A percentile compares a stretch with the other conserved stretches of the same genome.
Conservation (phyloP, 2,888 invertebrate genomes). For the Ecdyonurus torrentis region DNA sequence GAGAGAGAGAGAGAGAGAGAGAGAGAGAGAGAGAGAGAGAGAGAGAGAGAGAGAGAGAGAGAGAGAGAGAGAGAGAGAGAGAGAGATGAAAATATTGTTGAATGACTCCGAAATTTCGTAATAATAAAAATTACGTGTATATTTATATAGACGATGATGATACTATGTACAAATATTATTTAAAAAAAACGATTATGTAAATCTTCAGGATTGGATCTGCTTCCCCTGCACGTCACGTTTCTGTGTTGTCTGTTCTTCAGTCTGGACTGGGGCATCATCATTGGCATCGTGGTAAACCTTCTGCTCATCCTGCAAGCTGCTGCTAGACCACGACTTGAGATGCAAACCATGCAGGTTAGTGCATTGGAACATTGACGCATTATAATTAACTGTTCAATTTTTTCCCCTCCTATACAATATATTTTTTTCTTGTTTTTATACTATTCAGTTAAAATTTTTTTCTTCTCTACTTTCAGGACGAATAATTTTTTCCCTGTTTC, state of each 20-base stretch:
- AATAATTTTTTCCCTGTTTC: too few relatives aligned
- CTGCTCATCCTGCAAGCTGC: slow-evolving; percentile 33
- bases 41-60: too few relatives aligned
- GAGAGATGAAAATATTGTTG: too few relatives aligned
- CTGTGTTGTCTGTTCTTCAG: slow-evolving; percentile 38
- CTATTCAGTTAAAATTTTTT: not conserved
- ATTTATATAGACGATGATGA: too few relatives aligned
- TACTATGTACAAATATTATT: too few relatives aligned
- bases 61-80: too few relatives aligned
- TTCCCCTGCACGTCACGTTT: slow-evolving; percentile 38
- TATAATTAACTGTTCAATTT: slow-evolving; percentile 5
- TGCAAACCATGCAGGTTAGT: slow-evolving; percentile 20
- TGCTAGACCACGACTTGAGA: slow-evolving; percentile 30
- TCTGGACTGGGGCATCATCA: slow-evolving; percentile 44
- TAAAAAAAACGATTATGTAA: too few relatives aligned
- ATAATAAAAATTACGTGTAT: too few relatives aligned
- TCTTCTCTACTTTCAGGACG: too few relatives aligned
- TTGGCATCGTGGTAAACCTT: slow-evolving; percentile 36
- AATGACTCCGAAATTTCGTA: too few relatives aligned
- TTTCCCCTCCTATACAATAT: slow-evolving; percentile 3
- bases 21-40: too few relatives aligned
- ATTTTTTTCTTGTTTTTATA: not conserved
- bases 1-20: too few relatives aligned
- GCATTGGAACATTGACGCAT: not conserved
- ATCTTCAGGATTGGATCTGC: slow-evolving; percentile 40